A percentile compares a stretch with the other conserved stretches of the same genome.
Evolutionary conservation across 2,797 vertebrate genomes (phyloP).

Genomic region (Buceros bicornis): DNA sequence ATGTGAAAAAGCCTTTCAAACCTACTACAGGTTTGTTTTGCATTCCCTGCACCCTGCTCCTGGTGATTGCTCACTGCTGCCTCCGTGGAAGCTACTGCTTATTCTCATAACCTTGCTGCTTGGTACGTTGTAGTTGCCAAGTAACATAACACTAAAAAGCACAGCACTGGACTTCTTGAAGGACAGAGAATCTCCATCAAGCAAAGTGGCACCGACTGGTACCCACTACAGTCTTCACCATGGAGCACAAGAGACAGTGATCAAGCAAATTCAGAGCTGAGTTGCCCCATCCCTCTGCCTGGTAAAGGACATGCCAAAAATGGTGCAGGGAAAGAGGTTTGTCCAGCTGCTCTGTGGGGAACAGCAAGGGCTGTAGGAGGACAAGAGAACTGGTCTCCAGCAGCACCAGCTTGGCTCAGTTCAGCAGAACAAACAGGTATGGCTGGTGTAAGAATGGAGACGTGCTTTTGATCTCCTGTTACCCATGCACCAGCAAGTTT

Average conservation of each 20-base stretch:
- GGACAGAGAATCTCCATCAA: not conserved
- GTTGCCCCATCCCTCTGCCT: not conserved
- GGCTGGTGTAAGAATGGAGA: not conserved
- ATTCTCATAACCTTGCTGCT: not conserved
- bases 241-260: fast-evolving
- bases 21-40: not conserved
- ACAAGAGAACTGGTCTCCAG: not conserved
- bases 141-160: not conserved
- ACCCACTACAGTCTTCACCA: not conserved
- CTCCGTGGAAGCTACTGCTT: not conserved
- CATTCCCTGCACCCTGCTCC: fast-evolving
- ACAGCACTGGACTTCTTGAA: not conserved
- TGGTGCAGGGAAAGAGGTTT: not conserved
- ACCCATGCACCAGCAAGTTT: not conserved
- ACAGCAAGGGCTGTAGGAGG: not conserved
- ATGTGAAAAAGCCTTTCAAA: not conserved
- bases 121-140: not conserved
- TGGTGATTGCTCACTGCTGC: not conserved
- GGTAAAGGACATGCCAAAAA: not conserved
- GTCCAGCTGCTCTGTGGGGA: not conserved
- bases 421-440: not conserved
- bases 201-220: fast-evolving
- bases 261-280: fast-evolving
- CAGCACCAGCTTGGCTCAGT: not conserved
- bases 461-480: not conserved